Evolutionary conservation across 2,797 vertebrate genomes (phyloP).

Genomic region (Pangasius mekongensis): DNA sequence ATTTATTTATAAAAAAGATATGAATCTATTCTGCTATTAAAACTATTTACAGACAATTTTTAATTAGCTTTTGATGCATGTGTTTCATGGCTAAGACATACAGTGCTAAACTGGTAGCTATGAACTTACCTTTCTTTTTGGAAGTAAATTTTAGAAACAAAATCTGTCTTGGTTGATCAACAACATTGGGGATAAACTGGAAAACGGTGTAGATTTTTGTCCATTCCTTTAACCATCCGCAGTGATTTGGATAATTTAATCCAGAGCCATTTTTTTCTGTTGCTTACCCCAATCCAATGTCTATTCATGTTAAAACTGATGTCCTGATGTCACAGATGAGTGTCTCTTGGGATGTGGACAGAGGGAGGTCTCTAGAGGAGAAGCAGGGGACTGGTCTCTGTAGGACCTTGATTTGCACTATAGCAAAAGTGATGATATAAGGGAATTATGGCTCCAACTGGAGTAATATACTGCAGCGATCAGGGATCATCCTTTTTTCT

Average conservation of each 20-base stretch:
- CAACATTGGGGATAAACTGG: background rate
- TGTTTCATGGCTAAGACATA: background rate
- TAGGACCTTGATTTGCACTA: conserved; percentile 49
- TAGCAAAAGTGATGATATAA: conserved; percentile 47
- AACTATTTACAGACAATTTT: background rate
- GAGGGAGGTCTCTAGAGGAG: conserved; percentile 48
- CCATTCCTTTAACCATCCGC: background rate
- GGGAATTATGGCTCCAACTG: conserved; percentile 55
- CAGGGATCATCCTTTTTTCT: conserved; percentile 63
- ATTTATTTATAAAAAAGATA: background rate
- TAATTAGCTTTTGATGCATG: background rate
- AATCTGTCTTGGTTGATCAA: background rate
- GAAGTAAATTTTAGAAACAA: background rate
- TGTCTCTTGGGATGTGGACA: conserved; percentile 36
- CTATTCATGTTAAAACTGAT: conserved; percentile 27
- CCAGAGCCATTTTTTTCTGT: conserved; percentile 17
- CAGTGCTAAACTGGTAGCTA: background rate
- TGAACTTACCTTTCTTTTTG: background rate
- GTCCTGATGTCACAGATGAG: conserved; percentile 36
- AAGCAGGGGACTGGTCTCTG: conserved; percentile 52
- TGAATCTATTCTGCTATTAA: too few species aligned
- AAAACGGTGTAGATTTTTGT: background rate
- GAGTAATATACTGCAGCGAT: conserved; percentile 43
- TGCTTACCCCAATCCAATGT: background rate
- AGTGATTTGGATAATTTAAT: conserved; percentile 47